Percentiles rank a stretch among this genome's conserved stretches.
Evolutionary conservation across 2,113 vertebrate genomes (phyloP).

Genomic region (Ceyx margarethae): DNA sequence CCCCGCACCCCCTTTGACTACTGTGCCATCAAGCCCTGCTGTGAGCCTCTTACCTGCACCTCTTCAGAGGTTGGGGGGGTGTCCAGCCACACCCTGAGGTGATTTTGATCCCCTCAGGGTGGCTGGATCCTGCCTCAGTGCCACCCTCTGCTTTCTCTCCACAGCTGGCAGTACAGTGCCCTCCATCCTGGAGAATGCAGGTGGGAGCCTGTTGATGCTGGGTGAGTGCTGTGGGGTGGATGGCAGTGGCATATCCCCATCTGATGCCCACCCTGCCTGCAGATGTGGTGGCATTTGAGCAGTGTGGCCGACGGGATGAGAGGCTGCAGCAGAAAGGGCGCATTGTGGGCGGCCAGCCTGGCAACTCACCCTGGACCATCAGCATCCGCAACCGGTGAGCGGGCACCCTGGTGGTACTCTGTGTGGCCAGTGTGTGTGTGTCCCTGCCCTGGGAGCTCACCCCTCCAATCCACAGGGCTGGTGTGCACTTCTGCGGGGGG

Average conservation of each 20-base stretch:
- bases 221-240: fast-evolving
- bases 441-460: neutral
- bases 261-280: neutral
- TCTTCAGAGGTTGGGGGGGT: neutral
- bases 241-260: fast-evolving
- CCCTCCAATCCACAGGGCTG: conserved; percentile 74
- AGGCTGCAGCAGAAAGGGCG: conserved; percentile 62
- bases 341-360: conserved; percentile 83
- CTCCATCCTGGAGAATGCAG: conserved; percentile 59
- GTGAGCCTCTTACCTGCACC: neutral
- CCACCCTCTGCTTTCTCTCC: neutral
- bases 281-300: conserved; percentile 83
- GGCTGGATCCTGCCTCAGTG: neutral
- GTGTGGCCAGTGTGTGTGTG: fast-evolving
- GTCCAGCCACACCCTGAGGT: neutral
- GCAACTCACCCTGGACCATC: conserved; percentile 96
- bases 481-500: conserved; percentile 93
- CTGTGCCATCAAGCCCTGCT: conserved; percentile 89
- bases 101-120: neutral
- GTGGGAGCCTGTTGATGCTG: fast-evolving
- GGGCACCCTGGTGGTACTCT: fast-evolving
- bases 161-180: conserved; percentile 32
- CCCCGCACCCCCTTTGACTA: conserved; percentile 93
- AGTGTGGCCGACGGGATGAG: conserved; percentile 86
- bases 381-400: conserved; percentile 91